Base-by-base conservation (phyloP, 92 coral and sea anemone genomes). In the Plumapathes pennacea region DNA sequence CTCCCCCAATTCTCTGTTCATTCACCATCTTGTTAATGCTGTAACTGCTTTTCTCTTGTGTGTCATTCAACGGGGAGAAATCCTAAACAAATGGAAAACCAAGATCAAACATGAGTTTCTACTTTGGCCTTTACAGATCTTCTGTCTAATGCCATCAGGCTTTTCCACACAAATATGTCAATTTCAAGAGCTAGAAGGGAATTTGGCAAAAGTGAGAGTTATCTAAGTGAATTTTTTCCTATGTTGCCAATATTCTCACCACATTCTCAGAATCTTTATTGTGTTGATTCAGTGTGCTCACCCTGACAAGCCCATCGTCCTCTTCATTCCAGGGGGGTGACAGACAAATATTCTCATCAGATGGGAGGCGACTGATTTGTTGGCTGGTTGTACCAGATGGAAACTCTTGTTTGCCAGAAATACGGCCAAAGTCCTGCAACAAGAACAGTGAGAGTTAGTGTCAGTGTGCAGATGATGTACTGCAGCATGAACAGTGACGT, bases 241-340 rank as follows among this genome's bases (percentile, higher is more conserved):
- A 7, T 7, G 9, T 7, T 36, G 40, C n/a, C 8, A n/a, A 8
- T 7, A 36, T 7, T 7, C 9, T 8, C 20, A 11, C 6, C 20
- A 17, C 50, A 44, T 11, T 44, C 17, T 11, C 12, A 23, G 5
- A 44, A 44, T 7, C 6, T 23, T 11, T 44, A 11, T 44, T 44
- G 18, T 7, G 19, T 17, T 7, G 38, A 2, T 48, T 17, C 4
- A n/a, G n/a, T 20, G 33, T 17, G 51, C 95, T 72, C 50, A 84
- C 98, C 82, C 59, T 60, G 18, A 59, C 81, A 22, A 66, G 80
- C 20, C 94, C 96, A 88, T 92, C 98, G 28, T 92, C 98, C 54
- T 80, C 98, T 18, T 84, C 96, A 67, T 63, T 68, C 87, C 86
- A 92, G 47, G 96, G 98, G 30, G 98, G 98, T 25, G 98, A 92